Evolutionary conservation across 2,113 vertebrate species (phyloP).

Genomic region (cattle (Bos taurus)): ARS-UCD2.0 NC_037343.1:69005501-69006000

Average conservation of each 20-base stretch:
- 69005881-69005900: background rate
- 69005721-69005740: background rate
- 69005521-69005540: background rate
- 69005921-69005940: background rate
- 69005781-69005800: background rate
- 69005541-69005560: background rate
- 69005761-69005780: background rate
- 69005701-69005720: background rate
- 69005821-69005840: background rate
- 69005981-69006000: background rate
- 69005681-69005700: background rate
- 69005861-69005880: background rate
- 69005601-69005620: background rate
- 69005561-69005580: background rate
- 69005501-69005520: background rate
- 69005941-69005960: background rate
- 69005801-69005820: background rate
- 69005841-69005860: background rate
- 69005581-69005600: background rate
- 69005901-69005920: background rate
- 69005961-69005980: background rate
- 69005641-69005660: background rate
- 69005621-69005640: background rate
- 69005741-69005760: background rate
- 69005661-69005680: background rate